Base-by-base conservation (phyloP, 2,888 invertebrate species). In the Gonocerus acuteangulatus region DNA sequence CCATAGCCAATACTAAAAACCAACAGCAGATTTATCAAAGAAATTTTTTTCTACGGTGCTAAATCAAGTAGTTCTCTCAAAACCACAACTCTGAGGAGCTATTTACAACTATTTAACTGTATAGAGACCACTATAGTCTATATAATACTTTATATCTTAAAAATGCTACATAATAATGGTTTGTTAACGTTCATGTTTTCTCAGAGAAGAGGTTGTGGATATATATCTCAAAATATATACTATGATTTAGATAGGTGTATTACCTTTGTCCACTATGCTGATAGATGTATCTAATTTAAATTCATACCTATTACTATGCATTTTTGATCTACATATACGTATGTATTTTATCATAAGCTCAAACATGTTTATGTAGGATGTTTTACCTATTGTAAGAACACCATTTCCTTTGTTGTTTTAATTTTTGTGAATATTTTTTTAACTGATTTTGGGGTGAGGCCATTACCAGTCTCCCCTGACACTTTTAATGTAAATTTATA, bases 1-100 rank as follows among this genome's bases (percentile, higher is more conserved):
- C 66, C 66, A 64, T 67, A 64, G 64, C 44, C 52, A 44, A 23
- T 36, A 48, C 32, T 44, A 51, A 47, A 34, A 36, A 36, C 45
- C 18, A 44, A 47, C 48, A 59, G 36, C 48, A 36, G 21, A 18
- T 13, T 15, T 49, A 23, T 49, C 11, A 32, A 47, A 47, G 15
- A 45, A 42, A 42, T 42, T 22, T 44, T 21, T 21, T 59, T 27
- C 21, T 59, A 59, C 32, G 59, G 59, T 59, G 59, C 59, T 59
- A 59, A 36, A n/a, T 49, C 23, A 47, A 44, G 45, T 57, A 57
- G 57, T 45, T 16, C 15, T 47, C 44, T 57, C 45, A 47, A 47
- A n/a, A 57, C 32, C 57, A 34, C 52, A 52, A 21, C 52, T 48
- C 48, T 59, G 34, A 48, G 59, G 48, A 34, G 22, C 48, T 59